Evolutionary conservation across 2,888 invertebrate genomes (phyloP).

Genomic region (Bembecia ichneumoniformis): DNA sequence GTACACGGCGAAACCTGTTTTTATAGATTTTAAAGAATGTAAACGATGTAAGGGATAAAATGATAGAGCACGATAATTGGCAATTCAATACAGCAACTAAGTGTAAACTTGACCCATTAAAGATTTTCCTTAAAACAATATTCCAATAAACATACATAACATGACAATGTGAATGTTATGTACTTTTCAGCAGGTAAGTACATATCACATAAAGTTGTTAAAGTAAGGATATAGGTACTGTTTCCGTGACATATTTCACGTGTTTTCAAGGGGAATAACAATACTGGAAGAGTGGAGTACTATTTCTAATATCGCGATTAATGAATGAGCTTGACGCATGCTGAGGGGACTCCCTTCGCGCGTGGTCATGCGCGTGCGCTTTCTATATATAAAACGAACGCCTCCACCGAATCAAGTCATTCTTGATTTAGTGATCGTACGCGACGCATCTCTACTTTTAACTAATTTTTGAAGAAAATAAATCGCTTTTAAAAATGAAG

Average conservation of each 20-base stretch:
- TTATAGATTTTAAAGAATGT: too few species aligned
- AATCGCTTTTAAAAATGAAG: conserved; percentile 40
- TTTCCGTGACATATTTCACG: not conserved
- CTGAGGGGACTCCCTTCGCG: conserved; percentile 27
- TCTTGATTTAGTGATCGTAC: conserved; percentile 13
- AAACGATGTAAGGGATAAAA: too few species aligned
- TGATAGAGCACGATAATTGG: too few species aligned
- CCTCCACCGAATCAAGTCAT: conserved; percentile 23
- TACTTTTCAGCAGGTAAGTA: not conserved
- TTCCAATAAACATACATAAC: too few species aligned
- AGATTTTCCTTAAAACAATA: too few species aligned
- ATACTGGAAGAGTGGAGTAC: not conserved
- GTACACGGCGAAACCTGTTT: too few species aligned
- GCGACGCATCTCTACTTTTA: not conserved
- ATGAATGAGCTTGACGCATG: conserved; percentile 23
- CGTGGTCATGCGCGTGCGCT: conserved; percentile 14
- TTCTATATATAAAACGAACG: conserved; percentile 18
- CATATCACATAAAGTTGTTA: not conserved
- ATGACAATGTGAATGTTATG: too few species aligned
- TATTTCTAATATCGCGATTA: conserved; percentile 1
- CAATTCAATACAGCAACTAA: too few species aligned
- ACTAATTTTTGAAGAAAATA: conserved; percentile 1
- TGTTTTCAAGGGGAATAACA: conserved; percentile 1
- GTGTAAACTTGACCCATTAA: too few species aligned
- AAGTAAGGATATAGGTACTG: not conserved